phyloP scores from a whole-genome alignment of 2,113 vertebrate genomes.

The Trichechus manatus region DNA sequence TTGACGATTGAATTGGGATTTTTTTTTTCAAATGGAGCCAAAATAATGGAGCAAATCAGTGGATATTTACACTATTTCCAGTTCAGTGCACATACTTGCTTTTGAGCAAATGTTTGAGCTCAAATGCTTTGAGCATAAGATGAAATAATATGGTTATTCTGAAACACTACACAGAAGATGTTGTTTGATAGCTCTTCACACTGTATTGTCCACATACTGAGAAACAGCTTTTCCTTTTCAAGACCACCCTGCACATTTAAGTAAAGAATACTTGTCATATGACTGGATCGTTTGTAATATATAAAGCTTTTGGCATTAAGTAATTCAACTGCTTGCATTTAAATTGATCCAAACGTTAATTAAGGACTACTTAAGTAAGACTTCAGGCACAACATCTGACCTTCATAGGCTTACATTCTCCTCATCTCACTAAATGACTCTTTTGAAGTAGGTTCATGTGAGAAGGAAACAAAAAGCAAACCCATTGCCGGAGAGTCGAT shows the following conservation, averaged over 20 bases:
- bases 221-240: background rate
- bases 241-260: background rate
- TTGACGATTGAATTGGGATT: background rate
- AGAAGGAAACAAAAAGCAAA: background rate
- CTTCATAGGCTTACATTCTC: background rate
- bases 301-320: background rate
- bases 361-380: background rate
- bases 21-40: background rate
- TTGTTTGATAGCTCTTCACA: background rate
- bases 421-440: background rate
- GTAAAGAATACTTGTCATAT: background rate
- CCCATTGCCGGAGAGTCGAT: too few relatives aligned
- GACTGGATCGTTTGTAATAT: background rate
- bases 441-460: background rate
- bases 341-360: background rate
- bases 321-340: background rate
- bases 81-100: too few relatives aligned
- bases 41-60: background rate
- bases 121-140: too few relatives aligned
- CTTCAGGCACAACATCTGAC: background rate
- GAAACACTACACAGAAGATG: background rate
- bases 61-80: background rate
- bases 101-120: too few relatives aligned
- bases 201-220: background rate
- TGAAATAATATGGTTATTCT: too few relatives aligned